A percentile compares a stretch with the other conserved stretches of the same genome.
These are phyloP conservation scores for Morus bassanus DNA, from an alignment of 2,797 vertebrate species.

Conservation along the genomic window DNA sequence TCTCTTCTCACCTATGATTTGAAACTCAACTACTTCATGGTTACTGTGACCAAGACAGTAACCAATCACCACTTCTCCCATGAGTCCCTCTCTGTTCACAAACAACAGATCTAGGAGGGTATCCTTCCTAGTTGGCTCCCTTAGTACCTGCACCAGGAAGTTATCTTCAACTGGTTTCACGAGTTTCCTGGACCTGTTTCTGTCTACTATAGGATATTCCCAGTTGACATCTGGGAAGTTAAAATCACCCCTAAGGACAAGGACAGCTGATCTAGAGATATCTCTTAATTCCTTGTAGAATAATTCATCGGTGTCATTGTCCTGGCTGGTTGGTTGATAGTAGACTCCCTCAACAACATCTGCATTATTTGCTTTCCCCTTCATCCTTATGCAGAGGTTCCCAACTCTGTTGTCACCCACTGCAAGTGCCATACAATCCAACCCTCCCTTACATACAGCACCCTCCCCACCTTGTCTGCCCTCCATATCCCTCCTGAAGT, in stretches of 20 bases:
- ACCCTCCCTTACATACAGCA: no score
- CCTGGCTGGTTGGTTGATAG: not conserved
- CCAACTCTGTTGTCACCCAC: no score
- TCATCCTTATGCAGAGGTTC: not conserved
- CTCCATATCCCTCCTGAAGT: not conserved
- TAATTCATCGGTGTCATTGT: not conserved
- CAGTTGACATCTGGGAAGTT: not conserved
- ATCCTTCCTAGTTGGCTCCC: not conserved
- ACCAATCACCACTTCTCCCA: not conserved
- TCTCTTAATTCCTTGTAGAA: not conserved
- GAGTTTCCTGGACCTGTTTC: not conserved
- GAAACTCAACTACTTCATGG: not conserved
- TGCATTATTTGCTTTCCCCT: not conserved
- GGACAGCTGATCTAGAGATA: not conserved
- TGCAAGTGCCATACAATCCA: not conserved
- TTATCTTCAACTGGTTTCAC: not conserved
- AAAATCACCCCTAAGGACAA: not conserved
- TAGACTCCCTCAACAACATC: not conserved
- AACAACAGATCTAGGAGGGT: not conserved
- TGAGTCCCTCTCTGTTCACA: not conserved
- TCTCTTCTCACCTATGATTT: not conserved
- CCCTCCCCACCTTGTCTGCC: accelerated
- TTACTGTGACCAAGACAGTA: not conserved
- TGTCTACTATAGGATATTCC: not conserved
- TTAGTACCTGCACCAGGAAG: not conserved